phyloP scores from a whole-genome alignment of 23 tunicate genomes.

The Styela plicata region DNA sequence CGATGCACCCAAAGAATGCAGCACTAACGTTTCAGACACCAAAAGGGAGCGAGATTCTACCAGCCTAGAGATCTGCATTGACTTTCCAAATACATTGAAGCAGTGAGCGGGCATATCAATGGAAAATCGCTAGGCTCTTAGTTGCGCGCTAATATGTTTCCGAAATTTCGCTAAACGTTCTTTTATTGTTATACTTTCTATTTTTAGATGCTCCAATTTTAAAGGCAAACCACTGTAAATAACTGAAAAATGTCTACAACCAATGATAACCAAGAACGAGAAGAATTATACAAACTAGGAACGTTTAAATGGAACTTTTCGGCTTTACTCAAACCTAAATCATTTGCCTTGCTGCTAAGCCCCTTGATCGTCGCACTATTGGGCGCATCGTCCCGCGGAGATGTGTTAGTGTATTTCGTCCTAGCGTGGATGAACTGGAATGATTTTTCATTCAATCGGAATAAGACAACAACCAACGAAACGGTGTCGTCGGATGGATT shows the following conservation, averaged over 20 bases:
- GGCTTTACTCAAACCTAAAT: not conserved
- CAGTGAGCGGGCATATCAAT: too few relatives aligned
- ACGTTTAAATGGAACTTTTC: not conserved
- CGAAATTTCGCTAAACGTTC: too few relatives aligned
- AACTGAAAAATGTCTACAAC: not conserved
- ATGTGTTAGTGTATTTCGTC: constrained; percentile 47
- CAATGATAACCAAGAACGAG: not conserved
- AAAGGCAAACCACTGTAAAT: too few relatives aligned
- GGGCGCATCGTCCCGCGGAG: constrained; percentile 70
- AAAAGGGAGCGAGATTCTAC: too few relatives aligned
- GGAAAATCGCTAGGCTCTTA: too few relatives aligned
- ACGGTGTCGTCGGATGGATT: not conserved
- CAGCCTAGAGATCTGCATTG: too few relatives aligned
- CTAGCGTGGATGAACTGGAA: constrained; percentile 68
- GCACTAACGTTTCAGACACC: too few relatives aligned
- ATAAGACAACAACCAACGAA: not conserved
- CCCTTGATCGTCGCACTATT: constrained; percentile 44
- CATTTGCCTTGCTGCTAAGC: constrained; percentile 21
- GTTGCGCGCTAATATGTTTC: too few relatives aligned
- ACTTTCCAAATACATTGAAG: too few relatives aligned
- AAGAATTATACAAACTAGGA: not conserved
- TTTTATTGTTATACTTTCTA: too few relatives aligned
- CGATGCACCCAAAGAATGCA: too few relatives aligned
- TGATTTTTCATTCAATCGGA: not conserved
- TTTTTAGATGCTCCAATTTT: too few relatives aligned